phyloP scores from a whole-genome alignment of 2,113 vertebrate genomes.

The Hipposideros armiger region DNA sequence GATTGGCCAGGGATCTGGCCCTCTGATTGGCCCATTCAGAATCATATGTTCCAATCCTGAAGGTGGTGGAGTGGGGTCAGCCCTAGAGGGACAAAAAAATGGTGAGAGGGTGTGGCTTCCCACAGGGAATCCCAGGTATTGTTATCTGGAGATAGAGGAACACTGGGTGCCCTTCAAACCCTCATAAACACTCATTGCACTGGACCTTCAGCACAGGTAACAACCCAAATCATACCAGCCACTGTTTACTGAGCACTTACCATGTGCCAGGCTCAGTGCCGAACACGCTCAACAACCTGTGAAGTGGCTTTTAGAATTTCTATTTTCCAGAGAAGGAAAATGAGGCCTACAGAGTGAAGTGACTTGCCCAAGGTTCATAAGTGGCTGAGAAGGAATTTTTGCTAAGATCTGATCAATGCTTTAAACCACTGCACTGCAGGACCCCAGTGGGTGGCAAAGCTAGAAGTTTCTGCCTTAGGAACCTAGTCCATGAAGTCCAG shows the following conservation, averaged over 20 bases:
- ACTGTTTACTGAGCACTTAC: not conserved
- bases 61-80: not conserved
- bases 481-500: not conserved
- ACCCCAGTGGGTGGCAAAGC: not conserved
- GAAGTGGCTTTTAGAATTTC: constrained; percentile 35
- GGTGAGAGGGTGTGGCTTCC: not conserved
- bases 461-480: not conserved
- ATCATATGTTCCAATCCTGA: not conserved
- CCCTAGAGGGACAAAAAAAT: not conserved
- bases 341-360: not conserved
- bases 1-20: not conserved
- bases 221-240: not conserved
- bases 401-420: not conserved
- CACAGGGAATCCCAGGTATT: not conserved
- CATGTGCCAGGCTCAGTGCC: not conserved
- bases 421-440: not conserved
- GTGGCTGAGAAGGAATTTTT: not conserved
- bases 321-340: not conserved
- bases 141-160: not conserved
- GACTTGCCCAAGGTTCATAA: not conserved
- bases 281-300: not conserved
- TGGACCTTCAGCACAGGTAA: not conserved
- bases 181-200: accelerated
- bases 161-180: not conserved
- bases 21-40: not conserved